A percentile compares a stretch with the other conserved stretches of the same genome.
Evolutionary conservation across 2,113 vertebrate species (phyloP).

Genomic region (Kryptolebias marmoratus): DNA sequence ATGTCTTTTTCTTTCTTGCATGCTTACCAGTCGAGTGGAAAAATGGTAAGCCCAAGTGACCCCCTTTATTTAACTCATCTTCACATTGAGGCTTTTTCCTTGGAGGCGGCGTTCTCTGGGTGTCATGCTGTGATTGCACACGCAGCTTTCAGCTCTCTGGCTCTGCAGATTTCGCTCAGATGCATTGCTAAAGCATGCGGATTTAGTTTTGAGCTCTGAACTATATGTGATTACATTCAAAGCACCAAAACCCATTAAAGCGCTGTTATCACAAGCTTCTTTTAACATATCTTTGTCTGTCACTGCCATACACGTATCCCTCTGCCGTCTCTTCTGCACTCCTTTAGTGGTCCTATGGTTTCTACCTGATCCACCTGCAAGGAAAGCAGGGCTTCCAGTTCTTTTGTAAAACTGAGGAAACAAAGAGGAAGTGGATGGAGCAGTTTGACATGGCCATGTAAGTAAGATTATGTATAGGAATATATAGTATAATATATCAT

Average conservation of each 20-base stretch:
- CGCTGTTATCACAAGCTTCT: conserved; percentile 9
- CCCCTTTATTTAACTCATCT: conserved; percentile 62
- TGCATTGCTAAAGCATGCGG: conserved; percentile 54
- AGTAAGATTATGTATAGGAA: conserved; percentile 53
- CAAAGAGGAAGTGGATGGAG: conserved; percentile 99
- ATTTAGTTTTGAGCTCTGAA: conserved; percentile 4
- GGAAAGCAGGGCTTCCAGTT: conserved; percentile 99
- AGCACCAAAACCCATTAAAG: not conserved
- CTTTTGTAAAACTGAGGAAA: conserved; percentile 98
- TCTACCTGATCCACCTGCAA: conserved; percentile 96
- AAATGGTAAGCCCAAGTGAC: conserved; percentile 91
- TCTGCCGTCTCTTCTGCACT: conserved; percentile 38
- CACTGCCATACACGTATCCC: conserved; percentile 21
- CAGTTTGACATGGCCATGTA: conserved; percentile 99
- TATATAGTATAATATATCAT: too few relatives aligned
- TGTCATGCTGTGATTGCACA: conserved; percentile 45
- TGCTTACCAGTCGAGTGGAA: conserved; percentile 94
- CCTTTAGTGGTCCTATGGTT: conserved; percentile 95
- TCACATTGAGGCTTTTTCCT: conserved; percentile 45
- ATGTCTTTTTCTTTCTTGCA: conserved; percentile 81
- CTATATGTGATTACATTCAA: conserved; percentile 1
- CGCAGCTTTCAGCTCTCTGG: conserved; percentile 21
- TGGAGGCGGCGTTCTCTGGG: conserved; percentile 46
- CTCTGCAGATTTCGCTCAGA: conserved; percentile 28
- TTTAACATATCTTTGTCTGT: conserved; percentile 8